A percentile compares a stretch with the other conserved stretches of the same genome.
Evolutionary conservation across 2,113 vertebrate species (phyloP).

Genomic region (Tretioscincus oriximinensis): DNA sequence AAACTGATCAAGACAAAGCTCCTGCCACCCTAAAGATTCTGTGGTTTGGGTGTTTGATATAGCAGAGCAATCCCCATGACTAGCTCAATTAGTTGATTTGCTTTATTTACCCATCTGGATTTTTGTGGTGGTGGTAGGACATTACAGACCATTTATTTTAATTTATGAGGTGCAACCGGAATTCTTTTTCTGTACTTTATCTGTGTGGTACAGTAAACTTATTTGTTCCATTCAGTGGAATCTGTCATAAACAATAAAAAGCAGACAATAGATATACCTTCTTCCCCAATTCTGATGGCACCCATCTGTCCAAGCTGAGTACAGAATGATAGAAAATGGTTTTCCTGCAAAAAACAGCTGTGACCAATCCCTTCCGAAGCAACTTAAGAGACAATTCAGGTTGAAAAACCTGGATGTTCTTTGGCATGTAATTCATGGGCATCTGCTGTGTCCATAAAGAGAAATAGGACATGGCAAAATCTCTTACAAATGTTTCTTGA

Average conservation of each 20-base stretch:
- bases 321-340: constrained; percentile 14
- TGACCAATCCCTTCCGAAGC: background rate
- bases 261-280: background rate
- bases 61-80: background rate
- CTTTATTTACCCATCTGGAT: background rate
- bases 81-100: background rate
- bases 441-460: background rate
- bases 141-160: background rate
- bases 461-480: background rate
- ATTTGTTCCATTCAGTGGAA: background rate
- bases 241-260: background rate
- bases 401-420: background rate
- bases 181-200: background rate
- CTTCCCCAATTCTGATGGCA: background rate
- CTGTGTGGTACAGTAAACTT: background rate
- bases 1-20: background rate
- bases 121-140: background rate
- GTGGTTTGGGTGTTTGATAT: background rate
- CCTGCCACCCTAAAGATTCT: background rate
- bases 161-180: background rate
- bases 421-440: background rate
- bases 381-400: background rate
- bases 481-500: background rate
- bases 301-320: constrained; percentile 19
- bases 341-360: constrained; percentile 22